Evolutionary conservation across 2,113 vertebrate species (phyloP).

Genomic region (Nyctereutes procyonoides): DNA sequence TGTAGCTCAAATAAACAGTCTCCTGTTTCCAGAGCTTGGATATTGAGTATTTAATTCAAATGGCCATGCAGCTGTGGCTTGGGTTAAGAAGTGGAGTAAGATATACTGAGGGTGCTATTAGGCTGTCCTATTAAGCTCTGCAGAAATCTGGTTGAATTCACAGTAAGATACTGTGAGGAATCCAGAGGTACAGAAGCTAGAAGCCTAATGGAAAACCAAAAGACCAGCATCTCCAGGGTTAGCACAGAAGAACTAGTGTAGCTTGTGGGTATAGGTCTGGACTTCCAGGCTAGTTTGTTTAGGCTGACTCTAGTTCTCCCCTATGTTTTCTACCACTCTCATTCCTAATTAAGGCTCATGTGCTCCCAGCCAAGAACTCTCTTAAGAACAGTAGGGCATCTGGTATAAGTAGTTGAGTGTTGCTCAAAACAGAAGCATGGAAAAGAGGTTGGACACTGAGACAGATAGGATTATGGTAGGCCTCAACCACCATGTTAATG

Average conservation of each 20-base stretch:
- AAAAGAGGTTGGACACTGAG: background rate
- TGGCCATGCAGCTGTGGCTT: background rate
- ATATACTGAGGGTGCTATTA: background rate
- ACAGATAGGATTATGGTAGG: background rate
- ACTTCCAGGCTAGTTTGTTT: background rate
- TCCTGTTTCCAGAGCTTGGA: background rate
- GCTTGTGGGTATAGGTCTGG: background rate
- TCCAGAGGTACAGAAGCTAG: background rate
- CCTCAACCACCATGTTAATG: background rate
- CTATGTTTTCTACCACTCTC: background rate
- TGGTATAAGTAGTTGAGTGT: background rate
- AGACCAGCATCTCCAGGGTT: background rate
- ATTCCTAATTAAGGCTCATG: background rate
- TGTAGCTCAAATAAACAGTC: background rate
- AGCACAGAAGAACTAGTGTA: background rate
- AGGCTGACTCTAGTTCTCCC: background rate
- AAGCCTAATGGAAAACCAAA: background rate
- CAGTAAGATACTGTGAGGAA: background rate
- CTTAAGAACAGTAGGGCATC: background rate
- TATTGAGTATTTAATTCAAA: conserved; percentile 6
- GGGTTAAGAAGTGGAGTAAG: background rate
- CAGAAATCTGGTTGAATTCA: background rate
- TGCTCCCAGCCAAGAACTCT: background rate
- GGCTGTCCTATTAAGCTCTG: background rate
- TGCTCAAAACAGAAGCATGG: background rate